phyloP scores from a whole-genome alignment of 2,888 invertebrate species.

The Ommatoiulus sabulosus region DNA sequence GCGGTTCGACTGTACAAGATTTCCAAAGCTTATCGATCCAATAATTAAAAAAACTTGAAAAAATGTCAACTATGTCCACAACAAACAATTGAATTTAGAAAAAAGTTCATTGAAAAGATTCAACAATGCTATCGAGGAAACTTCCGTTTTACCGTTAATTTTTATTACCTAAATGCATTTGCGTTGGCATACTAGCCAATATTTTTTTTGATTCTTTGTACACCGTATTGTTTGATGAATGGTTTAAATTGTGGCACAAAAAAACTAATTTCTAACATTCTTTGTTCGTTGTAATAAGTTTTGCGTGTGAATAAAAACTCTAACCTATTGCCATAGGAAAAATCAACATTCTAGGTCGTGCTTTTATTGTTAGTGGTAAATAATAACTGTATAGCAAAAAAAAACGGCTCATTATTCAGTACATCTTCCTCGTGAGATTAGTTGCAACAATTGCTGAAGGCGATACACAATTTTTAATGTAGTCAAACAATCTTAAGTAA shows the following conservation, averaged over 20 bases:
- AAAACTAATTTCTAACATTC: background rate
- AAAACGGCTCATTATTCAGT: background rate
- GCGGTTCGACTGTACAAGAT: too few relatives aligned
- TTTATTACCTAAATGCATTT: too few relatives aligned
- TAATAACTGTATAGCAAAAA: background rate
- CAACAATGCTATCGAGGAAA: too few relatives aligned
- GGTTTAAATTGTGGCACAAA: background rate
- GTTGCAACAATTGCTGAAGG: background rate
- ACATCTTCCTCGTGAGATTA: background rate
- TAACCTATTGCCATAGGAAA: slow-evolving; percentile 25
- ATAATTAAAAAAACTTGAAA: too few relatives aligned
- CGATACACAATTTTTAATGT: background rate
- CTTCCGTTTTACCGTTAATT: too few relatives aligned
- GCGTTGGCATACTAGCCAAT: too few relatives aligned
- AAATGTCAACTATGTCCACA: too few relatives aligned
- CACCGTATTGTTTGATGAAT: background rate
- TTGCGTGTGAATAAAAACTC: slow-evolving; percentile 21
- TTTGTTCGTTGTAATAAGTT: background rate
- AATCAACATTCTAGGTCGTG: background rate
- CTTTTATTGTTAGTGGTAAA: background rate
- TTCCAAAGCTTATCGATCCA: too few relatives aligned
- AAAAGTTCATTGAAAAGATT: too few relatives aligned
- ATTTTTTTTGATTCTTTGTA: background rate
- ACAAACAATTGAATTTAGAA: too few relatives aligned
- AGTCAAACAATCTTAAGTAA: background rate